phyloP scores from a whole-genome alignment of 2,888 invertebrate genomes.

The Morpho helenor region DNA sequence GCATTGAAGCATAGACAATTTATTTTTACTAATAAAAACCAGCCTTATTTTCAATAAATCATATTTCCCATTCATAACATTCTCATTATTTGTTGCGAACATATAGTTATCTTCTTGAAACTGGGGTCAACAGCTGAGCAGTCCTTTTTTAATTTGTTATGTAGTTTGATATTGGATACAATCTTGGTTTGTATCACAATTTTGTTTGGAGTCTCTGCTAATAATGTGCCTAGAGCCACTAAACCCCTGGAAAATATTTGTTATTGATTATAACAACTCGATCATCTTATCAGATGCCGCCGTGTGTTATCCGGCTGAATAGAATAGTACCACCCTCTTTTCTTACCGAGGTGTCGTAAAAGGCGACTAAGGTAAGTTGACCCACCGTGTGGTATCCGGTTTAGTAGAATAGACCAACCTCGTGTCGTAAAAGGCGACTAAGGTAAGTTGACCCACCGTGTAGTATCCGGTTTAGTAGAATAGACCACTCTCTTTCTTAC shows the following conservation, averaged over 20 bases:
- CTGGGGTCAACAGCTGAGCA: slow-evolving; percentile 47
- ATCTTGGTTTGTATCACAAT: slow-evolving; percentile 60
- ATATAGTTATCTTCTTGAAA: slow-evolving; percentile 52
- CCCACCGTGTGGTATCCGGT: too few species aligned
- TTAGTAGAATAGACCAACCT: too few species aligned
- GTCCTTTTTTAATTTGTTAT: slow-evolving; percentile 61
- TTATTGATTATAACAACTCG: too few species aligned
- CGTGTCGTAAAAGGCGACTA: too few species aligned
- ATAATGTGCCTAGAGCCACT: slow-evolving; percentile 87
- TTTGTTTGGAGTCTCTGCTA: slow-evolving; percentile 69
- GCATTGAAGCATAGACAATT: neutral
- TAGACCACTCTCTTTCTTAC: too few species aligned
- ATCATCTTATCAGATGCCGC: too few species aligned
- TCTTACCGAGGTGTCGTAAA: too few species aligned
- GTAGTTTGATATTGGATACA: slow-evolving; percentile 49
- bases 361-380: too few species aligned
- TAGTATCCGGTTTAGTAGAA: too few species aligned
- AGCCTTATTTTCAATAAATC: slow-evolving; percentile 15
- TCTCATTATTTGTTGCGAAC: slow-evolving; percentile 66
- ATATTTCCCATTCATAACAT: slow-evolving; percentile 49
- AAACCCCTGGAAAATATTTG: slow-evolving; percentile 73
- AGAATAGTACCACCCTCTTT: too few species aligned
- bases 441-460: too few species aligned
- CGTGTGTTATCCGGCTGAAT: too few species aligned
- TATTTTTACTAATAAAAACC: slow-evolving; percentile 7